Conservation (phyloP, 1,140 invertebrate species). For the Bradysia coprophila region DNA sequence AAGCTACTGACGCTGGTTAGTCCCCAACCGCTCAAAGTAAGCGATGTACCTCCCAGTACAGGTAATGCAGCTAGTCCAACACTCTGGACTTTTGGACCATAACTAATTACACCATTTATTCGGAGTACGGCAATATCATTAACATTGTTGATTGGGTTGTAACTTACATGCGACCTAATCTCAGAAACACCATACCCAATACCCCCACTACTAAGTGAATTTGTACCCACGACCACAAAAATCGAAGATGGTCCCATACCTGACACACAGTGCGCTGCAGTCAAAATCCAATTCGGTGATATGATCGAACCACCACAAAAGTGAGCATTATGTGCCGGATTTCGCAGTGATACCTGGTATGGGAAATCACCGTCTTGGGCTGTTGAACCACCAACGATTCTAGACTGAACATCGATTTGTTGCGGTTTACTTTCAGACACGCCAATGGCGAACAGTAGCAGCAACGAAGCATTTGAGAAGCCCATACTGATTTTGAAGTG, state of each 20-base stretch:
- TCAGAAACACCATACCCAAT: not conserved
- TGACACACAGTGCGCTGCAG: not conserved
- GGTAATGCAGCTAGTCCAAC: not conserved
- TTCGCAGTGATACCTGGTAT: not conserved
- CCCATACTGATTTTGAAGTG: too few species aligned
- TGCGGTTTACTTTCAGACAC: too few species aligned
- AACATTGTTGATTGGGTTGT: not conserved
- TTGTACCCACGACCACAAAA: not conserved
- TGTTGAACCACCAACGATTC: not conserved
- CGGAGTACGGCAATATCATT: not conserved
- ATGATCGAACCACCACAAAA: not conserved
- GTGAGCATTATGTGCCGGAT: not conserved
- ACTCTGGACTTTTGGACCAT: not conserved
- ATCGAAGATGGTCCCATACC: not conserved
- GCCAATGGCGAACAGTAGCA: too few species aligned
- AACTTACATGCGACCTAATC: not conserved
- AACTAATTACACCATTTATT: not conserved
- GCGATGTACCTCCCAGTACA: not conserved
- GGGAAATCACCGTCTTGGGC: not conserved
- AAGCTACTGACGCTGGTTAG: conserved; percentile 14
- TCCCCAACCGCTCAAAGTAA: conserved; percentile 7
- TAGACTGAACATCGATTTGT: too few species aligned
- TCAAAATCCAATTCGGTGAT: not conserved
- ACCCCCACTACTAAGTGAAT: not conserved
- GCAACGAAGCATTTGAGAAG: too few species aligned